Conservation (phyloP, 2,113 vertebrate genomes). For the Poecilia latipinna region DNA sequence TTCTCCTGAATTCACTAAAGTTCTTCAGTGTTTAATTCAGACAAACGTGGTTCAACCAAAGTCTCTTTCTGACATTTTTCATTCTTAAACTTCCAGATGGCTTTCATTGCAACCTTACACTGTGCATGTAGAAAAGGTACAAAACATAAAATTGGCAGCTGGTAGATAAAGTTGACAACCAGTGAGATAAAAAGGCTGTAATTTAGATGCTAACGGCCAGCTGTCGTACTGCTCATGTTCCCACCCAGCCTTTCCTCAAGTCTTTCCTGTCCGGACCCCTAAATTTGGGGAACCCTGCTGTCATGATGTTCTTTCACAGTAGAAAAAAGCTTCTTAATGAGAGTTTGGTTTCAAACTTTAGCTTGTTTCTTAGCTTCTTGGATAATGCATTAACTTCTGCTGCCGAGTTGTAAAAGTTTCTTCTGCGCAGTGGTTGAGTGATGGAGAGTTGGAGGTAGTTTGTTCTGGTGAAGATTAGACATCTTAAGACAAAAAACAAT, state of each 20-base stretch:
- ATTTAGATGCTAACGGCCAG: slow-evolving; percentile 40
- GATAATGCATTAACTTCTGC: not conserved
- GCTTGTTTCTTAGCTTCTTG: not conserved
- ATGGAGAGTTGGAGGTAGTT: not conserved
- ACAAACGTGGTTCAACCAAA: not conserved
- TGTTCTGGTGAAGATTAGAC: not conserved
- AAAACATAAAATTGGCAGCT: slow-evolving; percentile 61
- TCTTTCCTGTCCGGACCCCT: not conserved
- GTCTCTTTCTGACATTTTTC: not conserved
- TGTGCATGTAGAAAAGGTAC: slow-evolving; percentile 46
- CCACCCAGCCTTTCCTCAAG: not conserved
- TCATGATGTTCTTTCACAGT: not conserved
- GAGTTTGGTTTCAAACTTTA: not conserved
- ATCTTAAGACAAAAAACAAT: not conserved
- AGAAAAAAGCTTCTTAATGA: not conserved
- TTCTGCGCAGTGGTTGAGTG: not conserved
- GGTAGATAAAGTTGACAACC: slow-evolving; percentile 54
- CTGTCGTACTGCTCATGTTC: slow-evolving; percentile 14
- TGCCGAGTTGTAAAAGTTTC: not conserved
- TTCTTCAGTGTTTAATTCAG: not conserved
- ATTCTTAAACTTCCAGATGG: slow-evolving; percentile 39
- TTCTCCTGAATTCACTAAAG: not conserved
- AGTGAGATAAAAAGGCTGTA: slow-evolving; percentile 39
- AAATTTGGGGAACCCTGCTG: not conserved
- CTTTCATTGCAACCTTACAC: slow-evolving; percentile 48